Conservation (phyloP, 2,888 invertebrate genomes). For the Cylindroiulus punctatus region DNA sequence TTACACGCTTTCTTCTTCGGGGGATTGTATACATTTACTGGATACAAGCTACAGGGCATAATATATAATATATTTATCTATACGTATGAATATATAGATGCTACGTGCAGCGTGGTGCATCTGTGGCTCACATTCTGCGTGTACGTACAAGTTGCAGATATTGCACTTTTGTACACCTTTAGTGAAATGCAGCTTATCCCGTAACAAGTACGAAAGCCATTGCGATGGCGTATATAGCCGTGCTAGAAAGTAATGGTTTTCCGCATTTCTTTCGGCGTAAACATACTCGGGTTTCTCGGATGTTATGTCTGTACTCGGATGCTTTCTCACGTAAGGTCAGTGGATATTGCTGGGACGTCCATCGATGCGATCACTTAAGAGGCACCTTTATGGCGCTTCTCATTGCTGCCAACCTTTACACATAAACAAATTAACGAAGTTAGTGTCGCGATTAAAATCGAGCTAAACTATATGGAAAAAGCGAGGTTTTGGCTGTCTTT, state of each 20-base stretch:
- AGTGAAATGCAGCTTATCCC: constrained; percentile 23
- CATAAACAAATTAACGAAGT: constrained; percentile 27
- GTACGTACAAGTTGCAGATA: constrained; percentile 21
- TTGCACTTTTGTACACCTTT: constrained; percentile 32
- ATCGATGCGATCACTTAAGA: constrained; percentile 20
- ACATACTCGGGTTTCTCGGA: background rate
- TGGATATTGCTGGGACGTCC: constrained; percentile 13
- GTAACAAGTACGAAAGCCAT: constrained; percentile 15
- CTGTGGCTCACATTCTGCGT: background rate
- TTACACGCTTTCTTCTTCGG: constrained; percentile 11
- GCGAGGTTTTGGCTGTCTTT: background rate
- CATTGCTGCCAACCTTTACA: background rate
- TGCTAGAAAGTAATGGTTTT: background rate
- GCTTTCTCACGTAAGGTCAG: background rate
- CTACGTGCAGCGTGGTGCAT: background rate
- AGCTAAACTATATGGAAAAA: constrained; percentile 7
- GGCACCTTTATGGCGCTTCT: background rate
- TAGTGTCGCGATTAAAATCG: background rate
- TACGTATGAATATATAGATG: constrained; percentile 14
- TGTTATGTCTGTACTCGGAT: background rate
- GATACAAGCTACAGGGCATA: constrained; percentile 32
- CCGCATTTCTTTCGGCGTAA: background rate
- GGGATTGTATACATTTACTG: constrained; percentile 27
- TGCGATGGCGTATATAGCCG: constrained; percentile 14
- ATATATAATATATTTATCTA: constrained; percentile 32